phyloP scores from a whole-genome alignment of 2,113 vertebrate species.

The Takifugu bimaculatus region DNA sequence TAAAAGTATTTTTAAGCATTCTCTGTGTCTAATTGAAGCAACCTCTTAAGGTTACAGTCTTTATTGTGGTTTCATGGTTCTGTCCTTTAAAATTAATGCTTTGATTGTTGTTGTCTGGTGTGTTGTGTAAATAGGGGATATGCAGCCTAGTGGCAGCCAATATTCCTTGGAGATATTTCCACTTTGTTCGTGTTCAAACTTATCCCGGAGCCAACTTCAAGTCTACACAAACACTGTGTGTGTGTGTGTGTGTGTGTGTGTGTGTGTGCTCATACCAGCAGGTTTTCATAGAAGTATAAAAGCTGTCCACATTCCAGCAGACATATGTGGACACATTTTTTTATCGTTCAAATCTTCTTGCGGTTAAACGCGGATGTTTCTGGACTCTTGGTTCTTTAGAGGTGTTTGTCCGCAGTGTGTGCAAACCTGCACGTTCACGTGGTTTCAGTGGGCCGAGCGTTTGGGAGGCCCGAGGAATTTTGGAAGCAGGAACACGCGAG shows the following conservation, averaged over 20 bases:
- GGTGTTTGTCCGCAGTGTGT: constrained; percentile 21
- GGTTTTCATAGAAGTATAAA: not conserved
- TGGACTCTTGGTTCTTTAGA: constrained; percentile 1
- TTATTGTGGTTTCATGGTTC: not conserved
- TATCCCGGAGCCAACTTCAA: constrained; percentile 13
- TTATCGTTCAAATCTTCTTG: too few relatives aligned
- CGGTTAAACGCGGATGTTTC: too few relatives aligned
- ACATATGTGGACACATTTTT: too few relatives aligned
- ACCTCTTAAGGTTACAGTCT: not conserved
- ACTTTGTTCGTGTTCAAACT: constrained; percentile 26
- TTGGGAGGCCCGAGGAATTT: constrained; percentile 68
- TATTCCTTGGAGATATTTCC: constrained; percentile 15
- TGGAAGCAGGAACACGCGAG: constrained; percentile 58
- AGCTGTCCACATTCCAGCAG: not conserved
- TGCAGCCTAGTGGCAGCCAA: not conserved
- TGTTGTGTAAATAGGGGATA: constrained; percentile 9
- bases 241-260: too few relatives aligned
- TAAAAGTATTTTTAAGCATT: not conserved
- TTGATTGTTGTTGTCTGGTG: constrained; percentile 6
- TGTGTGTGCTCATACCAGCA: not conserved
- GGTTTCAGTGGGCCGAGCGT: constrained; percentile 26
- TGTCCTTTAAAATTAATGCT: not conserved
- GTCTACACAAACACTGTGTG: not conserved
- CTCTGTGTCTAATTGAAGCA: too few relatives aligned
- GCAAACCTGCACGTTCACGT: constrained; percentile 36